Evolutionary conservation across 2,797 vertebrate genomes (phyloP).

Genomic region (Danio albolineatus): DNA sequence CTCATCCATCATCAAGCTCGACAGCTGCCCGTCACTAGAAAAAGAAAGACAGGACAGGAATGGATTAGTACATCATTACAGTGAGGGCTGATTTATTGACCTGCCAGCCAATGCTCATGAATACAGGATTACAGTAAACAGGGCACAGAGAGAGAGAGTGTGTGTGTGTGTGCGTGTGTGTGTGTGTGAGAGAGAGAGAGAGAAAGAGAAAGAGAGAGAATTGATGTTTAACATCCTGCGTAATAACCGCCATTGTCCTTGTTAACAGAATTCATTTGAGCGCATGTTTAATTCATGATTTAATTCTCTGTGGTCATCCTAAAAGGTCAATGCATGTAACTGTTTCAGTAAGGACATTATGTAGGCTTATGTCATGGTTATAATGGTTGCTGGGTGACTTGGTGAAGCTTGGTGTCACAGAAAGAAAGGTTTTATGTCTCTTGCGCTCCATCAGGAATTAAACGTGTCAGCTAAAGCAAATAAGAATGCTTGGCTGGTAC

Average conservation of each 20-base stretch:
- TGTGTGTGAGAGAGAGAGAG: too few species aligned
- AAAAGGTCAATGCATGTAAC: conserved; percentile 44
- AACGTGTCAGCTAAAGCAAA: not conserved
- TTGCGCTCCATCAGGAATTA: not conserved
- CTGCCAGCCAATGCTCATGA: not conserved
- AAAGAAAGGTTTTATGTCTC: not conserved
- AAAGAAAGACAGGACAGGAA: conserved; percentile 22
- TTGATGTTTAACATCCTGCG: conserved; percentile 11
- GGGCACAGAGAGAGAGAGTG: not conserved
- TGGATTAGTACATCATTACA: conserved; percentile 19
- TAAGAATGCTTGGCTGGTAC: not conserved
- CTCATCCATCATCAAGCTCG: conserved; percentile 85
- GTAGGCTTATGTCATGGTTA: conserved; percentile 22
- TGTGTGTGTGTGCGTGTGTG: too few species aligned
- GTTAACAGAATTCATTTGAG: conserved; percentile 42
- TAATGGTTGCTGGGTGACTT: not conserved
- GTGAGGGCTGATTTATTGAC: not conserved
- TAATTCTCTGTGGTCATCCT: conserved; percentile 31
- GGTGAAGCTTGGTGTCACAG: not conserved
- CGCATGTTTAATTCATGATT: conserved; percentile 45
- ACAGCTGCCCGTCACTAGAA: conserved; percentile 53
- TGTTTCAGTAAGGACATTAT: conserved; percentile 18
- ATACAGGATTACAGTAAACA: not conserved
- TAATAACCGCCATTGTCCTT: conserved; percentile 39
- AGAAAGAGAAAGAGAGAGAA: not conserved